These are phyloP conservation scores for Eupeodes latifasciatus DNA, from an alignment of 2,888 invertebrate species.

Conservation along the genomic window DNA sequence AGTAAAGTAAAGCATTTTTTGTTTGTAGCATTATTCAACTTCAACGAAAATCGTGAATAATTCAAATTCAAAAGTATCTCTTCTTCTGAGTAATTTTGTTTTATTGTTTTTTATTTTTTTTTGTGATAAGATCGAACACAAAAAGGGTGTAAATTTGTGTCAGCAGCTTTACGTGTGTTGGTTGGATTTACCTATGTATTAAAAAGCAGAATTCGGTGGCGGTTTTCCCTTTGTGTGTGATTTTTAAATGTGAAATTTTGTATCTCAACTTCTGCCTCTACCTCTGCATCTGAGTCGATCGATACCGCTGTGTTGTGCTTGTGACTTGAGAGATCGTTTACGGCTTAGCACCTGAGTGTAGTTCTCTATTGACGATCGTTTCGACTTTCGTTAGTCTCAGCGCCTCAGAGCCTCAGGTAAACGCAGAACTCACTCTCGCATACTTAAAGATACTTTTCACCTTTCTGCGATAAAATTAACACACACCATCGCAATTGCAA, in stretches of 20 bases:
- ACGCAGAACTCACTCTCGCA: slow-evolving; percentile 25
- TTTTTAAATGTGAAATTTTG: slow-evolving; percentile 42
- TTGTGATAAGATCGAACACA: slow-evolving; percentile 55
- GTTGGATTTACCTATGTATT: slow-evolving; percentile 34
- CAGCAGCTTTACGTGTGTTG: slow-evolving; percentile 35
- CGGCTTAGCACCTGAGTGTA: slow-evolving; percentile 64
- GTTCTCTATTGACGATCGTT: slow-evolving; percentile 41
- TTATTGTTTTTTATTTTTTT: slow-evolving; percentile 1
- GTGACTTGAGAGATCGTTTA: slow-evolving; percentile 50
- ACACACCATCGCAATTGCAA: slow-evolving; percentile 32
- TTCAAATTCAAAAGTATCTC: slow-evolving; percentile 38
- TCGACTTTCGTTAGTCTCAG: neutral
- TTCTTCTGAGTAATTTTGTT: slow-evolving; percentile 45
- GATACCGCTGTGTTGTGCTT: slow-evolving; percentile 45
- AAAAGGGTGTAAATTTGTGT: slow-evolving; percentile 45
- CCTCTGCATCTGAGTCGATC: slow-evolving; percentile 44
- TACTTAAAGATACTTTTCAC: slow-evolving; percentile 49
- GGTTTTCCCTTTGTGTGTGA: slow-evolving; percentile 34
- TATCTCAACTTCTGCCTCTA: slow-evolving; percentile 36
- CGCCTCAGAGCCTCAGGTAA: slow-evolving; percentile 28
- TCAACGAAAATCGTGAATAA: slow-evolving; percentile 39
- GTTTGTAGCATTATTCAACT: slow-evolving; percentile 13
- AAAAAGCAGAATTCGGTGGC: neutral
- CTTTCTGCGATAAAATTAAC: slow-evolving; percentile 59
- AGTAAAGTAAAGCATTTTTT: slow-evolving; percentile 58